Evolutionary conservation across 1,140 invertebrate genomes (phyloP), one percentile per base, ranked within the genome.

Genomic region (Oryctes rhinoceros): DNA sequence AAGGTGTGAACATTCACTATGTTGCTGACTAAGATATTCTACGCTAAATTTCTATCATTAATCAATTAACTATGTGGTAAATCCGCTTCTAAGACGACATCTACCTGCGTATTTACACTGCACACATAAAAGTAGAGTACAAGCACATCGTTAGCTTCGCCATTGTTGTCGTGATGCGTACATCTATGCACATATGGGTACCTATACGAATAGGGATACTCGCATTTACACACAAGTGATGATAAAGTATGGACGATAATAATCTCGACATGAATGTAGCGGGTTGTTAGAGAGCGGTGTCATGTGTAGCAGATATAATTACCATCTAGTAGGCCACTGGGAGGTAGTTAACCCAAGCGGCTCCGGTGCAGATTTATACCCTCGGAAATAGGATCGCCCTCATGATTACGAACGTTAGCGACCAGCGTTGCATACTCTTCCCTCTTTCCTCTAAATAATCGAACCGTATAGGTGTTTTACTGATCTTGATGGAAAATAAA

Each of bases 291-390:
- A 5, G 76, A 53, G 44, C 76, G 76, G 76, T 78, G 76, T 78
- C 76, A 78, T 78, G 76, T 78, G 76, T 53, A 35, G 76, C 44
- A 78, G 44, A 48, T 53, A 82, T 83, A 83, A 82, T 83, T 84
- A 82, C 79, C 76, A 76, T 81, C 77, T 82, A 84, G 80, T 84
- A 83, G 83, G 83, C 83, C 82, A 83, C 71, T 78, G 83, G 83
- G 83, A 84, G 83, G 80, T 82, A 81, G 83, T 84, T 84, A 84
- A 83, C 81, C 82, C 81, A 67, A 78, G 48, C 77, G 76, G 79
- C 81, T 79, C 80, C 79, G 81, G 78, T 77, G 82, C 76, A 80
- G 82, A 84, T 84, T 84, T 82, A 84, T 83, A 79, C 65, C 44
- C 79, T 71, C 78, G 78, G 79, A 79, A 79, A 78, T 79, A 78